Evolutionary conservation across 2,113 vertebrate species (phyloP).

Genomic region (Chloebia gouldiae): DNA sequence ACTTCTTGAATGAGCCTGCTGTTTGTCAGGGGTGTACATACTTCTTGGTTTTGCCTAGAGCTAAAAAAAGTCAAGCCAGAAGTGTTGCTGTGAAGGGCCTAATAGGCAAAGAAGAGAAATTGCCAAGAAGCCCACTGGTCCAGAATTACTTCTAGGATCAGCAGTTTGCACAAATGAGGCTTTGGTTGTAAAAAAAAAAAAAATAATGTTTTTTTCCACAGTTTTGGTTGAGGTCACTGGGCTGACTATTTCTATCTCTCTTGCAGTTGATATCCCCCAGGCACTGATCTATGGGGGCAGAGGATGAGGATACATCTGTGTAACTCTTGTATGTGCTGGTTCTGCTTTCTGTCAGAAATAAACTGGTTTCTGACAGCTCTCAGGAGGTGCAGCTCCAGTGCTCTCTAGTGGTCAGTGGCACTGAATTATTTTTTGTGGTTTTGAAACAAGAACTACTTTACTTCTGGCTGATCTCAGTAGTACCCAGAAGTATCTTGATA

Average conservation of each 20-base stretch:
- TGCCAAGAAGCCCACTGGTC: neutral
- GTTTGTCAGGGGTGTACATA: slow-evolving; percentile 23
- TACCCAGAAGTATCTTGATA: neutral
- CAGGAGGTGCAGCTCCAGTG: neutral
- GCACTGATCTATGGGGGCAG: neutral
- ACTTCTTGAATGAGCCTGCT: slow-evolving; percentile 40
- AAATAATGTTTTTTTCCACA: neutral
- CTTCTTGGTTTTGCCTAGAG: slow-evolving; percentile 33
- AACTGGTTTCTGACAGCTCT: neutral
- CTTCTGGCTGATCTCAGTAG: neutral
- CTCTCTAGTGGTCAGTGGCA: slow-evolving; percentile 23
- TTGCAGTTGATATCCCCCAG: neutral
- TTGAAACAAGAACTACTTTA: neutral
- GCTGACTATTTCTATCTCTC: neutral
- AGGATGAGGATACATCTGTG: neutral
- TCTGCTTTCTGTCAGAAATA: neutral
- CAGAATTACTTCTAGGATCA: neutral
- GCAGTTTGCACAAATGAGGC: neutral
- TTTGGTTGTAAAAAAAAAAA: neutral
- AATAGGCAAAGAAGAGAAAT: neutral
- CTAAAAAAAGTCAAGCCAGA: slow-evolving; percentile 25
- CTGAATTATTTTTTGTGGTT: neutral
- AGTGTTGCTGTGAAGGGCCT: neutral
- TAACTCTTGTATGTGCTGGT: neutral
- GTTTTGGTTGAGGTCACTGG: neutral